These are phyloP conservation scores for Ptilorrhoa leucosticta DNA, from an alignment of 2,113 vertebrate species.

Conservation along the genomic window DNA sequence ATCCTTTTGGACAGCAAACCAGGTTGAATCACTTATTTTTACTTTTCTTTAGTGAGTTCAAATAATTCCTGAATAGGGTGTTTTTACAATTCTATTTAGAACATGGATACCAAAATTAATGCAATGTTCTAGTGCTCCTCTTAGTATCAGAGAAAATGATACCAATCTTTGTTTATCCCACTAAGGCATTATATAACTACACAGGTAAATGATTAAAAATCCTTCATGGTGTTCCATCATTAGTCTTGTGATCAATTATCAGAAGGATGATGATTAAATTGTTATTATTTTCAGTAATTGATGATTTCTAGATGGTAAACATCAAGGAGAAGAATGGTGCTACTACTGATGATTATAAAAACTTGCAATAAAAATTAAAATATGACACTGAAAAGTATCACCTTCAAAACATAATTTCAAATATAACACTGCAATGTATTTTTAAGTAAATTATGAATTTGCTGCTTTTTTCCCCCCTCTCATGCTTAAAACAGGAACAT, in stretches of 20 bases:
- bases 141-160: not conserved
- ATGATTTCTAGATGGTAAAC: not conserved
- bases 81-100: not conserved
- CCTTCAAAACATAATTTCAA: not conserved
- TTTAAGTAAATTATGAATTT: not conserved
- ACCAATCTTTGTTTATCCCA: not conserved
- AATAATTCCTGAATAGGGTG: not conserved
- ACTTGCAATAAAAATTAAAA: not conserved
- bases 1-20: not conserved
- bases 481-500: rapidly evolving
- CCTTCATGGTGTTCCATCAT: not conserved
- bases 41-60: not conserved
- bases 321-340: rapidly evolving
- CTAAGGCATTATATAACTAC: not conserved
- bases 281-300: not conserved
- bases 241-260: not conserved
- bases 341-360: not conserved
- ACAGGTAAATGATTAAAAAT: not conserved
- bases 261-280: not conserved
- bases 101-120: not conserved
- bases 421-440: not conserved
- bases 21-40: not conserved
- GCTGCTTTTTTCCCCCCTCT: rapidly evolving
- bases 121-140: not conserved
- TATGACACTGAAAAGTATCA: not conserved